These are phyloP conservation scores for Heloderma charlesbogerti DNA, from an alignment of 2,113 vertebrate genomes.

Conservation along the genomic window DNA sequence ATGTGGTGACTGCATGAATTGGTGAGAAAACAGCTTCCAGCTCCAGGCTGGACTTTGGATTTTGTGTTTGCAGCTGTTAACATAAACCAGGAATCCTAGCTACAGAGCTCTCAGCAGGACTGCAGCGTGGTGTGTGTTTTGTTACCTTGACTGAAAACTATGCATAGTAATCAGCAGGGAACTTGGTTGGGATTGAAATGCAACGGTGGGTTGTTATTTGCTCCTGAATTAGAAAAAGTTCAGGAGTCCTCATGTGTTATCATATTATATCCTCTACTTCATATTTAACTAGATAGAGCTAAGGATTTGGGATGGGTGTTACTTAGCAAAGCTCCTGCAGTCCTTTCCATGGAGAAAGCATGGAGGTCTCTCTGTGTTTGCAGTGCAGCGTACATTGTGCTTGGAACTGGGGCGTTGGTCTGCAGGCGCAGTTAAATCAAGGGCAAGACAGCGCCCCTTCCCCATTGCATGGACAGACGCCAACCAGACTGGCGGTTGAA, in stretches of 20 bases:
- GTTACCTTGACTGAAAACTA: slow-evolving; percentile 82
- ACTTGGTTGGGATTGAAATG: slow-evolving; percentile 80
- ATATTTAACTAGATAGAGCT: slow-evolving; percentile 43
- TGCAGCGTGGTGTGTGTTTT: slow-evolving; percentile 76
- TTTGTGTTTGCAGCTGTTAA: slow-evolving; percentile 81
- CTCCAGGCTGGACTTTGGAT: slow-evolving; percentile 66
- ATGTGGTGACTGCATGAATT: slow-evolving; percentile 60
- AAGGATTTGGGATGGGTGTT: not conserved
- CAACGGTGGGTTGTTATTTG: slow-evolving; percentile 76
- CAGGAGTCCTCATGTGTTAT: slow-evolving; percentile 55
- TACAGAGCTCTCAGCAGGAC: slow-evolving; percentile 78
- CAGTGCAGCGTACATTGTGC: not conserved
- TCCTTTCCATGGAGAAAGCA: not conserved
- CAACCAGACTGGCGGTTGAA: too few species aligned
- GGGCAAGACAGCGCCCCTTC: too few species aligned
- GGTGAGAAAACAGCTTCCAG: slow-evolving; percentile 74
- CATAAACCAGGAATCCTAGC: slow-evolving; percentile 79
- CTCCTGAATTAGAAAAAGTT: slow-evolving; percentile 71
- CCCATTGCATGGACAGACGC: too few species aligned
- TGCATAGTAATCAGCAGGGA: slow-evolving; percentile 82
- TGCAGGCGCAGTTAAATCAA: not conserved
- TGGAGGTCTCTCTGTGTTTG: not conserved
- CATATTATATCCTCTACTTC: slow-evolving; percentile 62
- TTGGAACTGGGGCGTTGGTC: not conserved
- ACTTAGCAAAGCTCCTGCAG: not conserved